These are phyloP conservation scores for Cyphomyrus discorhynchus DNA, from an alignment of 2,113 vertebrate genomes.

Conservation along the genomic window DNA sequence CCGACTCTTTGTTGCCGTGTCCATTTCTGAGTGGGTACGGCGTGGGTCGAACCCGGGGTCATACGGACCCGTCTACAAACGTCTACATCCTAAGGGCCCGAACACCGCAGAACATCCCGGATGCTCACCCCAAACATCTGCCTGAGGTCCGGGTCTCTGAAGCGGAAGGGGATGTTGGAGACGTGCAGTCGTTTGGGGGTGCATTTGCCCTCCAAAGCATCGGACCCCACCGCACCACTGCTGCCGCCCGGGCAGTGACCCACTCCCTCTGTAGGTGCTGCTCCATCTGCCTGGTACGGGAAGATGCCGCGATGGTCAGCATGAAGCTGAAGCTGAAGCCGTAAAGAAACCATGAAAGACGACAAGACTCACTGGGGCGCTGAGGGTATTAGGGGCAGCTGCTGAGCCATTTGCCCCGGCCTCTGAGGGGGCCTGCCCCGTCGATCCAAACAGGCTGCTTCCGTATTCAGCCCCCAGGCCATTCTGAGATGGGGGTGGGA, in stretches of 20 bases:
- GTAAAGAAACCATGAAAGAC: background rate
- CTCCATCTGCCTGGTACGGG: conserved; percentile 82
- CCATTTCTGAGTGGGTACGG: background rate
- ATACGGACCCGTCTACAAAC: background rate
- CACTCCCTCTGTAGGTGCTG: conserved; percentile 84
- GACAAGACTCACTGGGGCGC: conserved; percentile 54
- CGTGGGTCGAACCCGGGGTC: background rate
- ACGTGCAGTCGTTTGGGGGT: conserved; percentile 97
- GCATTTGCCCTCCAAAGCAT: conserved; percentile 81
- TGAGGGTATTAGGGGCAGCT: conserved; percentile 50
- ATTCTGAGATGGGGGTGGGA: conserved; percentile 63
- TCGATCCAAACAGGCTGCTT: conserved; percentile 55
- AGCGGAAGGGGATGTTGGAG: conserved; percentile 98
- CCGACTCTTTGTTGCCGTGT: background rate
- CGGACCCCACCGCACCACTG: conserved; percentile 57
- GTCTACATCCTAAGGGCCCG: background rate
- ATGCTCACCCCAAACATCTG: conserved; percentile 97
- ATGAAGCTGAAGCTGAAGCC: background rate
- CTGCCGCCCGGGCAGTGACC: conserved; percentile 62
- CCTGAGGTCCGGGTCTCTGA: conserved; percentile 93
- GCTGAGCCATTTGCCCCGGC: conserved; percentile 43
- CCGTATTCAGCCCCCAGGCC: conserved; percentile 65
- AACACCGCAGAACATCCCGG: background rate
- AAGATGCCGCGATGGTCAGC: background rate
- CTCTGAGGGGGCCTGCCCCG: conserved; percentile 61